Evolutionary conservation across 2,888 invertebrate species (phyloP).

Genomic region (Heliconius aoede): DNA sequence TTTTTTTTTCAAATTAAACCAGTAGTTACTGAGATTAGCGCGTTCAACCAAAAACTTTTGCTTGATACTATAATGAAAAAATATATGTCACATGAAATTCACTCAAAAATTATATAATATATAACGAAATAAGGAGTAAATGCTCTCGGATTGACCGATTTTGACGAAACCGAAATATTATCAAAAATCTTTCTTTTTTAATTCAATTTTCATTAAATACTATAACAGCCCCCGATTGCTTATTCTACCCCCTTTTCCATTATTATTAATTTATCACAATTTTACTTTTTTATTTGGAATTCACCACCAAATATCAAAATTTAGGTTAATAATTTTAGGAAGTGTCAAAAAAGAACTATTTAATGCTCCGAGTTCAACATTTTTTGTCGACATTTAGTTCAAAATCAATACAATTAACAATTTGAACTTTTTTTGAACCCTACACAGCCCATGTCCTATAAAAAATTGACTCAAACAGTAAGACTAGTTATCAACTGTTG

Average conservation of each 20-base stretch:
- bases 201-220: constrained; percentile 4
- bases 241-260: constrained; percentile 15
- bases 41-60: background rate
- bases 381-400: background rate
- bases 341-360: constrained; percentile 11
- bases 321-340: background rate
- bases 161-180: background rate
- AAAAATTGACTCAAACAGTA: constrained; percentile 78
- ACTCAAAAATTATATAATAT: constrained; percentile 4
- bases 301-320: constrained; percentile 8
- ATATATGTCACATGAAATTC: background rate
- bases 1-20: background rate
- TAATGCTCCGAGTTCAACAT: background rate
- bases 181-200: background rate
- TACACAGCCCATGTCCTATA: constrained; percentile 5
- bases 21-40: background rate
- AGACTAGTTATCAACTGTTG: constrained; percentile 94
- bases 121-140: constrained; percentile 20
- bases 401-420: background rate
- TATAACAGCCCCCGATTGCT: constrained; percentile 32
- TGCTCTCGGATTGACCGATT: constrained; percentile 20
- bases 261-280: constrained; percentile 22
- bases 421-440: background rate
- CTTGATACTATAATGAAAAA: background rate
- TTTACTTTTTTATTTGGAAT: constrained; percentile 13